A percentile compares a stretch with the other conserved stretches of the same genome.
Conservation (phyloP, 2,113 vertebrate genomes). For the Protobothrops mucrosquamatus region DNA sequence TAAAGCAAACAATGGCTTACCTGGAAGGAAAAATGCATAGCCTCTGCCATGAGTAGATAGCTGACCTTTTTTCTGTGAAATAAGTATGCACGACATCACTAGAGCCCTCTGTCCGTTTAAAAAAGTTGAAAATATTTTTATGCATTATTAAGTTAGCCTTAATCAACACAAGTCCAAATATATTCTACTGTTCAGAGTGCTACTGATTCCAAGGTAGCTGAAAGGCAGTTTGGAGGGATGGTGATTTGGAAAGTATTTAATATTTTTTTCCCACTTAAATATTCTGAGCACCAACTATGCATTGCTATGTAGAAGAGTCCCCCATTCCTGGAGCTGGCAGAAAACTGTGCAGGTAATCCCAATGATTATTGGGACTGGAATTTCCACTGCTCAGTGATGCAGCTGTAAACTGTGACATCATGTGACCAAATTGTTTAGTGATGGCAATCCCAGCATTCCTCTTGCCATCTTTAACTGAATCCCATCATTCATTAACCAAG, state of each 20-base stretch:
- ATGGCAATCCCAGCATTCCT: not conserved
- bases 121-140: not conserved
- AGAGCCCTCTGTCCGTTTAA: slow-evolving; percentile 38
- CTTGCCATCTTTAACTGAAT: not conserved
- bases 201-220: slow-evolving; percentile 14
- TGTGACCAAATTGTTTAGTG: not conserved
- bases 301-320: not conserved
- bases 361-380: not conserved
- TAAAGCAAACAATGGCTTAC: slow-evolving; percentile 53
- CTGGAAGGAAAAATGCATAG: slow-evolving; percentile 58
- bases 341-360: not conserved
- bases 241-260: not conserved
- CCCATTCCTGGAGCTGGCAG: not conserved
- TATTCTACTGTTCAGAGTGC: not conserved
- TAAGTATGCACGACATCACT: slow-evolving; percentile 39
- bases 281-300: not conserved
- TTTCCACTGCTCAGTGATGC: not conserved
- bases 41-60: slow-evolving; percentile 31
- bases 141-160: not conserved
- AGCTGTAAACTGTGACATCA: not conserved
- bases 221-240: slow-evolving; percentile 16
- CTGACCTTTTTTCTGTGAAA: slow-evolving; percentile 27
- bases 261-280: not conserved
- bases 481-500: not conserved
- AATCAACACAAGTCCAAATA: not conserved